A percentile compares a stretch with the other conserved stretches of the same genome.
These are phyloP conservation scores for Mallotus villosus DNA, from an alignment of 2,797 vertebrate genomes.

Conservation along the genomic window DNA sequence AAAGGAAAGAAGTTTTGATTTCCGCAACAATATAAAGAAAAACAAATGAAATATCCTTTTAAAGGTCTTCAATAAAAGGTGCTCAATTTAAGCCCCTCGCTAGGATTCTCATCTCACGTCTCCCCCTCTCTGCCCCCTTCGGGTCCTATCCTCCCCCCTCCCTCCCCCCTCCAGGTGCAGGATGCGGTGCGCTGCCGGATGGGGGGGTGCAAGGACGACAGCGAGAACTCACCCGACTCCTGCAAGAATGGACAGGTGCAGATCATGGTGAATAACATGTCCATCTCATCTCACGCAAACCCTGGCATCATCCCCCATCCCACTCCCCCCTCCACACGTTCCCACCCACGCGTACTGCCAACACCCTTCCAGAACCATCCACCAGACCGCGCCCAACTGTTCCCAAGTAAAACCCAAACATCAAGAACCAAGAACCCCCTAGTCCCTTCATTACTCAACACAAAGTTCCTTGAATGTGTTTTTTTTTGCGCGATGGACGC, in stretches of 20 bases:
- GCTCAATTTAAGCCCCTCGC: no score
- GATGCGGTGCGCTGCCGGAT: slow-evolving; percentile 96
- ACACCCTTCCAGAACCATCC: no score
- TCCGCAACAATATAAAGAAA: not conserved
- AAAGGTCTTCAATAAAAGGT: not conserved
- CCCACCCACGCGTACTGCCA: no score
- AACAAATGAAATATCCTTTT: no score
- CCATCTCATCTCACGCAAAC: slow-evolving; percentile 17
- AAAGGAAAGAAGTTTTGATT: no score
- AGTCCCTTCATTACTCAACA: no score
- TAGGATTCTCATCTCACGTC: not conserved
- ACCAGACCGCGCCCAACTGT: no score
- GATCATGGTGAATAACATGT: slow-evolving; percentile 96
- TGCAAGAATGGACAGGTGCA: slow-evolving; percentile 99
- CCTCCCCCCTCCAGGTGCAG: slow-evolving; percentile 81
- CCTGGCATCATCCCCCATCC: not conserved
- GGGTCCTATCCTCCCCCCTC: slow-evolving; percentile 6
- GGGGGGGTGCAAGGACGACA: slow-evolving; percentile 95
- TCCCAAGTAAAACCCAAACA: no score
- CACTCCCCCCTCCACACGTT: not conserved
- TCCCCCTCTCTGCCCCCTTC: slow-evolving; percentile 23
- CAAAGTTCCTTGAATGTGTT: no score
- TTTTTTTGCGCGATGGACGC: no score
- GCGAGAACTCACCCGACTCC: slow-evolving; percentile 96
- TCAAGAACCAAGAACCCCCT: no score